phyloP scores from a whole-genome alignment of 2,888 invertebrate species.

The Yponomeuta malinellus region DNA sequence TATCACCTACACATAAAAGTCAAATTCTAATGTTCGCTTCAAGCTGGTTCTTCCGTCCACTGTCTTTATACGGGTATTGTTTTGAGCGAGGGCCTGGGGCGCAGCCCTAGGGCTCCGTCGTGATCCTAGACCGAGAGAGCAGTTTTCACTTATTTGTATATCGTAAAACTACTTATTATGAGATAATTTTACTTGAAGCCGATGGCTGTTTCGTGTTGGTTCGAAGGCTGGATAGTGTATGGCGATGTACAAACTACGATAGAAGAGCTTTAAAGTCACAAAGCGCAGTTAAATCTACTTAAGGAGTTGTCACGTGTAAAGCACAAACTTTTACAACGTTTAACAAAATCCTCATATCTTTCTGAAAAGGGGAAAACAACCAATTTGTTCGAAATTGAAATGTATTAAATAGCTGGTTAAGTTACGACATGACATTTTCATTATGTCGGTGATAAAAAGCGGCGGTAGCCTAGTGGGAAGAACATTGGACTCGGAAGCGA shows the following conservation, averaged over 20 bases:
- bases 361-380: too few species aligned
- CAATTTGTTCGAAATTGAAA: background rate
- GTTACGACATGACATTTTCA: too few species aligned
- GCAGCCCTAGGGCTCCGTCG: slow-evolving; percentile 44
- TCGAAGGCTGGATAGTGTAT: background rate
- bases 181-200: slow-evolving; percentile 54
- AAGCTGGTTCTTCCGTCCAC: background rate
- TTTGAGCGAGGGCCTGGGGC: slow-evolving; percentile 43
- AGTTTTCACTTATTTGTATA: slow-evolving; percentile 60
- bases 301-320: too few species aligned
- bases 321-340: too few species aligned
- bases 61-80: slow-evolving; percentile 60
- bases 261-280: too few species aligned
- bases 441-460: too few species aligned
- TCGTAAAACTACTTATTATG: slow-evolving; percentile 42
- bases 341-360: too few species aligned
- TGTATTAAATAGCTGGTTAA: too few species aligned
- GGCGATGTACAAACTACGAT: too few species aligned
- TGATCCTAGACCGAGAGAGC: slow-evolving; percentile 38
- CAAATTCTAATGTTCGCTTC: background rate
- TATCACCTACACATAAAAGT: background rate
- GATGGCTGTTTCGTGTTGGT: slow-evolving; percentile 27
- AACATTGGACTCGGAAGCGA: too few species aligned
- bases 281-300: too few species aligned
- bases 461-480: too few species aligned